Conservation (phyloP, 2,888 invertebrate genomes). For the Dicyrtomina minuta region DNA sequence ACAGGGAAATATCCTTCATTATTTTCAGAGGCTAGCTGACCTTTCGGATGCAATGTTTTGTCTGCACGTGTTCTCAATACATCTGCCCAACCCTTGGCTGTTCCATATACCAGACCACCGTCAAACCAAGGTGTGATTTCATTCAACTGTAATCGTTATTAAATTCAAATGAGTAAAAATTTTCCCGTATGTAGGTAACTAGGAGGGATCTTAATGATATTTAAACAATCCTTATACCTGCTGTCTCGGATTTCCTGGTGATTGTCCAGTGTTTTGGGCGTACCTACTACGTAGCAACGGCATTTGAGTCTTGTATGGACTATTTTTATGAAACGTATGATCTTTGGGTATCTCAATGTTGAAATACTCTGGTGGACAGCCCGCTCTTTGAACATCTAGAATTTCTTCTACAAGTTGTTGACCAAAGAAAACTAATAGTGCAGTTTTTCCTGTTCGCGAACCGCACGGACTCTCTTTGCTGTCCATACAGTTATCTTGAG, state of each 20-base stretch:
- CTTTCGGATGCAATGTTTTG: constrained; percentile 59
- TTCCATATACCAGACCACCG: constrained; percentile 65
- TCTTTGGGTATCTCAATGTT: constrained; percentile 61
- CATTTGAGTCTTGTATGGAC: constrained; percentile 55
- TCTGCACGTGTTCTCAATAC: constrained; percentile 59
- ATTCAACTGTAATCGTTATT: constrained; percentile 59
- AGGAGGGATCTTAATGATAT: no score
- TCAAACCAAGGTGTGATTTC: constrained; percentile 66
- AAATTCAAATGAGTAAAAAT: not conserved
- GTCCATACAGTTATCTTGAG: constrained; percentile 39
- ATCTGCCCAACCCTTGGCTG: constrained; percentile 64
- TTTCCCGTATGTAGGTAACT: no score
- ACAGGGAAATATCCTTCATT: constrained; percentile 60
- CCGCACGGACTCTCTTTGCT: constrained; percentile 39
- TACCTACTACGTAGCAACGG: constrained; percentile 63
- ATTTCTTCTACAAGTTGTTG: constrained; percentile 67
- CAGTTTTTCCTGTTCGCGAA: constrained; percentile 62
- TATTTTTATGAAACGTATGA: constrained; percentile 56
- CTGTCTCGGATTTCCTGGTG: constrained; percentile 64
- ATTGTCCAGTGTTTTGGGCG: constrained; percentile 61
- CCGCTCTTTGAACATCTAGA: constrained; percentile 64
- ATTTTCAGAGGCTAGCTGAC: constrained; percentile 58
- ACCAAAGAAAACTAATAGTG: constrained; percentile 64
- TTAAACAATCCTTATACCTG: constrained; percentile 57
- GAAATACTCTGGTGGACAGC: constrained; percentile 65